Base-by-base conservation (phyloP, 2,113 vertebrate species). In the Thinocorus orbignyianus region DNA sequence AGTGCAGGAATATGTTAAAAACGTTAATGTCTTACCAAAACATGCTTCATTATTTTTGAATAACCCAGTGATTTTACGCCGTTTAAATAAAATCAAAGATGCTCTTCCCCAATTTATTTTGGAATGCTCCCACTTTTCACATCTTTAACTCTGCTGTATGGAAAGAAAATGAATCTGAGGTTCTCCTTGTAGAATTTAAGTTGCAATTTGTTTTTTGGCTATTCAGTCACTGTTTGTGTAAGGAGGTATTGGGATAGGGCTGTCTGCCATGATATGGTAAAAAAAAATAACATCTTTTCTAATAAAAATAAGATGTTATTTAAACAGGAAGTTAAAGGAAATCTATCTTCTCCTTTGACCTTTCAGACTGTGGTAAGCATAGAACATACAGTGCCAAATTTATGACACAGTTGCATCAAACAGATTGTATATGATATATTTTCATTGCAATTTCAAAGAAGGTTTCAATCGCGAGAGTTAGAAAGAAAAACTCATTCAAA, bases 281-380 rank as follows among this genome's bases (percentile, higher is more conserved):
- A 95, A 96, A 88, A 71, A 11, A 68, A 44, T 17, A 10, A 24
- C 6, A 68, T 80, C 10, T 77, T 86, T 93, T 70, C 80, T 87
- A 96, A 92, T 84, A 94, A 94, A 96, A 96, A 92, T 92, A 89
- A 94, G 61, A 86, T 65, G 52, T 42, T 93, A 30, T 96, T 94
- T 94, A 79, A 95, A 76, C 52, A 71, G 86, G 93, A 93, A 48
- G 72, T 80, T 72, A 93, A 89, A 93, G 54, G 37, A 94, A 95
- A 93, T 84, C 80, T 64, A 81, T 97, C 83, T 76, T 92, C 77
- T 92, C 76, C 44, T 23, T n/a, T 93, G 93, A 95, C 93, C 86
- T 96, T 93, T 85, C 83, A 85, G 80, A 26, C 44, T 93, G 91
- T 81, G 92, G 92, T 65, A 41, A 95, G 77, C 41, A 12, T 1